Evolutionary conservation across 2,888 invertebrate genomes (phyloP).

Genomic region (Saturnia pavonia): DNA sequence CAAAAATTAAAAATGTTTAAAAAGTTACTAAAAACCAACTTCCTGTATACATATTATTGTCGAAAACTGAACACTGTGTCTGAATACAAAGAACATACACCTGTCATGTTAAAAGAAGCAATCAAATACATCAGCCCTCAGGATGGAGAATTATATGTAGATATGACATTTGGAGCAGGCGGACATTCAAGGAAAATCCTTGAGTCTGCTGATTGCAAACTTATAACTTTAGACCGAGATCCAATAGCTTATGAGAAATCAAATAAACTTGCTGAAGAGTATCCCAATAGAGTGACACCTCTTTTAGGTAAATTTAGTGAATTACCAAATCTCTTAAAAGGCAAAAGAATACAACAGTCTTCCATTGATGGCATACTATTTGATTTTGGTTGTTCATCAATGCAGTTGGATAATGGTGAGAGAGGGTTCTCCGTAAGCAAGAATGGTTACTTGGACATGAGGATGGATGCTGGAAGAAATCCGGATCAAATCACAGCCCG

Average conservation of each 20-base stretch:
- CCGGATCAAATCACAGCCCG: conserved; percentile 90
- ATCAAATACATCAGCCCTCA: conserved; percentile 85
- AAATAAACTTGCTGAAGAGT: conserved; percentile 83
- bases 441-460: conserved; percentile 96
- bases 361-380: conserved; percentile 93
- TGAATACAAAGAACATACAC: conserved; percentile 82
- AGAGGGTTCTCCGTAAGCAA: conserved; percentile 93
- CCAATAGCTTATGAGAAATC: conserved; percentile 89
- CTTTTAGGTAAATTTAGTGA: conserved; percentile 94
- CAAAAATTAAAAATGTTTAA: conserved; percentile 63
- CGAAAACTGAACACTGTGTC: conserved; percentile 48
- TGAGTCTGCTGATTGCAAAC: conserved; percentile 83
- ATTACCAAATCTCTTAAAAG: conserved; percentile 85
- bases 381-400: conserved; percentile 97
- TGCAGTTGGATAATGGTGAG: conserved; percentile 92
- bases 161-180: conserved; percentile 98
- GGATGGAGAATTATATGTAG: conserved; percentile 86
- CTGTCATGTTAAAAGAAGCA: conserved; percentile 89
- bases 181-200: conserved; percentile 92
- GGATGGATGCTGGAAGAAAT: conserved; percentile 92
- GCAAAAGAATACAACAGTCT: conserved; percentile 80
- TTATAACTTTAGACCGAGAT: conserved; percentile 94
- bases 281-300: conserved; percentile 88
- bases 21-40: conserved; percentile 36
- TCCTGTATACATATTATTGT: conserved; percentile 28